These are phyloP conservation scores for Melanotaenia parkinsoni DNA, from an alignment of 2,797 vertebrate genomes.

Conservation along the genomic window DNA sequence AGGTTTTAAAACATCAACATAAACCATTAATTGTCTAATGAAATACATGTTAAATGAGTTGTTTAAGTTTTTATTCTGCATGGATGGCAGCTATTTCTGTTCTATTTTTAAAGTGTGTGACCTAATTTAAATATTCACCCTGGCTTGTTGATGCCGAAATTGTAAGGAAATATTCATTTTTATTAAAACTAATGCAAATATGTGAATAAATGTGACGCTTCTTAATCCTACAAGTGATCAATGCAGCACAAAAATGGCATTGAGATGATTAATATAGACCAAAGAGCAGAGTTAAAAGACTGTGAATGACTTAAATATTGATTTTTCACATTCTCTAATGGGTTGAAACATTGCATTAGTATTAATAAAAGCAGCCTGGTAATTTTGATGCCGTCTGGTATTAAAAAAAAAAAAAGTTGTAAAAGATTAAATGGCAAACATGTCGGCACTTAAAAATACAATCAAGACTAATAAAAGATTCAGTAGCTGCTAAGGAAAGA, in stretches of 20 bases:
- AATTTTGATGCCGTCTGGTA: background rate
- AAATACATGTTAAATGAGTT: too few relatives aligned
- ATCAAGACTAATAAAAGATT: background rate
- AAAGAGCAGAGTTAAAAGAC: background rate
- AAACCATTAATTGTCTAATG: too few relatives aligned
- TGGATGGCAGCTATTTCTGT: too few relatives aligned
- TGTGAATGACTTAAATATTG: too few relatives aligned
- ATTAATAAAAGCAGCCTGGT: background rate
- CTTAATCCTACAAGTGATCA: background rate
- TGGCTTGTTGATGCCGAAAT: too few relatives aligned
- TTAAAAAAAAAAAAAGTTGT: background rate
- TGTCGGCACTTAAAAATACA: background rate
- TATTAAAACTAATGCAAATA: background rate
- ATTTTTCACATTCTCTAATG: background rate
- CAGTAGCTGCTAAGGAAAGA: background rate
- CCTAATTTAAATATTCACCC: too few relatives aligned
- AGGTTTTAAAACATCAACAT: too few relatives aligned
- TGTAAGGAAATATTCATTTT: too few relatives aligned
- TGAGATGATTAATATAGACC: background rate
- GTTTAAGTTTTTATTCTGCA: too few relatives aligned
- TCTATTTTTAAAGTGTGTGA: too few relatives aligned
- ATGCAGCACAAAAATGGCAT: background rate
- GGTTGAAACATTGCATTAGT: background rate
- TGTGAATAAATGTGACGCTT: background rate
- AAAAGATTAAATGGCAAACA: background rate